A percentile compares a stretch with the other conserved stretches of the same genome.
phyloP scores from a whole-genome alignment of 2,113 vertebrate species.

The Gnathonemus echidnorhynchus region DNA sequence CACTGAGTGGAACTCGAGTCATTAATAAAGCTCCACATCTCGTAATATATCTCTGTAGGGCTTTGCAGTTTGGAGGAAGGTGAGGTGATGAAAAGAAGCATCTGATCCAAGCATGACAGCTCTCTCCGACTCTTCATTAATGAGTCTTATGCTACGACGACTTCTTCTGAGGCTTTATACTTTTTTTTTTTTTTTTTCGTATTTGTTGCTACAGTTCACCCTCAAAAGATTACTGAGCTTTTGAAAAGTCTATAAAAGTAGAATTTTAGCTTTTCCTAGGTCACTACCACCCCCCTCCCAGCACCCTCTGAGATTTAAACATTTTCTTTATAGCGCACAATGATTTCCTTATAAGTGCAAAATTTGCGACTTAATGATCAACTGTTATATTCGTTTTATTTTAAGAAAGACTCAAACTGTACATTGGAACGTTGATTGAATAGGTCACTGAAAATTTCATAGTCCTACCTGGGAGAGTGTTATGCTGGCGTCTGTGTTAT shows the following conservation, averaged over 20 bases:
- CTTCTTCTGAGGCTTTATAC: neutral
- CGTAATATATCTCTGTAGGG: neutral
- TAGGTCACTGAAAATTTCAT: neutral
- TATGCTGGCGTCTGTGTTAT: neutral
- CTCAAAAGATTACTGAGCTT: neutral
- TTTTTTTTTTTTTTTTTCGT: neutral
- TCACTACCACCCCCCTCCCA: neutral
- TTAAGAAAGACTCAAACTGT: neutral
- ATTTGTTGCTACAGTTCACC: neutral
- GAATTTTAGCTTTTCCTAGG: neutral
- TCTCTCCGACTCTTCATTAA: neutral
- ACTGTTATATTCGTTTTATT: neutral
- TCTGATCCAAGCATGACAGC: conserved; percentile 5
- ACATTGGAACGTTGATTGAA: neutral
- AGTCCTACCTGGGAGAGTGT: neutral
- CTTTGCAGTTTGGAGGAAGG: neutral
- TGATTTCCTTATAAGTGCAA: neutral
- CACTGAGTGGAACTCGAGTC: neutral
- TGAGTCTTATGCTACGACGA: neutral
- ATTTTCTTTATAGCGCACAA: neutral
- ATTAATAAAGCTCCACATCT: conserved; percentile 4
- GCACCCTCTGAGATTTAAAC: neutral
- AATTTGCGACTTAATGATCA: neutral
- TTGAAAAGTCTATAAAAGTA: conserved; percentile 1
- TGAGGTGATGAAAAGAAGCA: conserved; percentile 5